Percentiles rank a stretch among this genome's conserved stretches.
phyloP scores from a whole-genome alignment of 2,888 invertebrate genomes.

The Leucophenga maculata region DNA sequence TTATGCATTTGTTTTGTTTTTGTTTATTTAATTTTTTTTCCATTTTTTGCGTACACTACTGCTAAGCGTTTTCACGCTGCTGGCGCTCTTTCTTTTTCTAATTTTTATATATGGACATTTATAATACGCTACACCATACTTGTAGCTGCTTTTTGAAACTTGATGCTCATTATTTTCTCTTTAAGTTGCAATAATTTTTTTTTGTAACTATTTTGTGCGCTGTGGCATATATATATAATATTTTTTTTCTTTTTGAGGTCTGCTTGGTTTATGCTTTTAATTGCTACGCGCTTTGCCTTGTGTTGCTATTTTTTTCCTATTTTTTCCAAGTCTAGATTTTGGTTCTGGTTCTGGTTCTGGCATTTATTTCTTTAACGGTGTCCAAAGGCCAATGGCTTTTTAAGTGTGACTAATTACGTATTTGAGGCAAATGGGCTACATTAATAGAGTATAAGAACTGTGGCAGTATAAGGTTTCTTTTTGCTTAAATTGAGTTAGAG shows the following conservation, averaged over 20 bases:
- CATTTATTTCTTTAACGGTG: slow-evolving; percentile 48
- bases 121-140: background rate
- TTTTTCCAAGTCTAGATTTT: too few relatives aligned
- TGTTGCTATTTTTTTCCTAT: too few relatives aligned
- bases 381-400: slow-evolving; percentile 61
- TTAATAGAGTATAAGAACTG: slow-evolving; percentile 42
- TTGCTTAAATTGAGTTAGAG: background rate
- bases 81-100: slow-evolving; percentile 3
- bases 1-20: too few relatives aligned
- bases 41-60: slow-evolving; percentile 3
- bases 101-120: slow-evolving; percentile 15
- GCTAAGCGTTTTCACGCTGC: slow-evolving; percentile 19
- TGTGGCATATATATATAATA: too few relatives aligned
- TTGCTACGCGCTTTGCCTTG: slow-evolving; percentile 33
- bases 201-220: slow-evolving; percentile 19
- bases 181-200: slow-evolving; percentile 13
- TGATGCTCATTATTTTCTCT: slow-evolving; percentile 17
- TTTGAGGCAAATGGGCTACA: slow-evolving; percentile 27
- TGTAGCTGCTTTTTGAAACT: background rate
- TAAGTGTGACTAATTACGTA: slow-evolving; percentile 61
- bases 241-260: slow-evolving; percentile 26
- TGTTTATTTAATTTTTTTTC: background rate
- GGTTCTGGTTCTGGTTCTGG: too few relatives aligned
- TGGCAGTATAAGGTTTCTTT: slow-evolving; percentile 33
- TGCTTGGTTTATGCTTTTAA: slow-evolving; percentile 47